Evolutionary conservation across 1,140 invertebrate genomes (phyloP), one percentile per base, ranked within the genome.

Genomic region (Agrypnia vestita): DNA sequence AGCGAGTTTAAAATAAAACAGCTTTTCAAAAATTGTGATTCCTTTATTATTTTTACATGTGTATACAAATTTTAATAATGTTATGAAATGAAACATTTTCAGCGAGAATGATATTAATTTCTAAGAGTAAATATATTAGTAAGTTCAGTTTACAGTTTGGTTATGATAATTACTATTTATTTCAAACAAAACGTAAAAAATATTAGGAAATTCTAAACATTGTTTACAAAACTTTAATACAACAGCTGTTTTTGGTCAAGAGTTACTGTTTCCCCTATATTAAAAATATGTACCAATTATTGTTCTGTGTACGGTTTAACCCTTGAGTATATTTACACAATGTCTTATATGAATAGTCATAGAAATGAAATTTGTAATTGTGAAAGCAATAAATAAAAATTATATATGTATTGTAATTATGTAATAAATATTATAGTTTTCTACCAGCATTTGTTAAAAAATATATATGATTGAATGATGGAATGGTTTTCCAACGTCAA

Each of bases 41-140:
- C 13, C 69, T 75, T 75, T 75, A 75, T 75, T 75, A 61, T 47
- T 75, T 75, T 44, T 61, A 73, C 73, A 75, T 59, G 73, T 61
- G 73, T 75, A 47, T 75, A 67, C 62, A 67, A 67, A 67, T 67
- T 3, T 67, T 13, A 67, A n/a, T 19, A 19, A 61, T 35, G 10
- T 19, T n/a, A 61, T 61, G 56, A 19, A 73, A 73, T 17, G 69
- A 55, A 73, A 73, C 25, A 55, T 53, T 47, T 73, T 55, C 56
- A 75, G 56, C 56, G 44, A 75, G 51, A 55, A 61, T 59, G 59
- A 59, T 75, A 44, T 43, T 46, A 19, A 75, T 17, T 59, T 19
- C 73, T 59, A 47, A 61, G 43, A 75, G 15, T 75, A 61, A n/a
- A 59, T 67, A 61, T 12, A 61, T 35, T 51, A 44, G 46, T 47